Conservation (phyloP, 2,888 invertebrate species). For the Biston betularia region DNA sequence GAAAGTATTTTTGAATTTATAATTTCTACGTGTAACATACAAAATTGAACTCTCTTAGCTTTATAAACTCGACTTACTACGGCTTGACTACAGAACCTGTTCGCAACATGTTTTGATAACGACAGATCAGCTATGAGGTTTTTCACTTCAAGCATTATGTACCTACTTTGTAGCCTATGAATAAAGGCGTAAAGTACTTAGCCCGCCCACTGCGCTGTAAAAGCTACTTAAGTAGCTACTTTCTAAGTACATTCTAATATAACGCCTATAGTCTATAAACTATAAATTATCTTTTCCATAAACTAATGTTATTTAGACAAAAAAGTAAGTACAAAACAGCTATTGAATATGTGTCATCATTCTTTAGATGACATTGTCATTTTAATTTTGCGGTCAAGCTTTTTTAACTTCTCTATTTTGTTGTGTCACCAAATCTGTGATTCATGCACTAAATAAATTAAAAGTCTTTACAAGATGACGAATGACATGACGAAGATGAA, state of each 20-base stretch:
- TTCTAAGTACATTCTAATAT: conserved; percentile 8
- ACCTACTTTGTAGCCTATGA: conserved; percentile 34
- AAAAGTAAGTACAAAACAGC: too few relatives aligned
- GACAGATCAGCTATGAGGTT: conserved; percentile 54
- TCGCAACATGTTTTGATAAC: conserved; percentile 56
- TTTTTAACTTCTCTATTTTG: too few relatives aligned
- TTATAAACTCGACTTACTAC: conserved; percentile 23
- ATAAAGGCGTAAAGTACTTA: conserved; percentile 56
- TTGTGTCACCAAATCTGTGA: too few relatives aligned
- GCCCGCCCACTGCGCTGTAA: conserved; percentile 56
- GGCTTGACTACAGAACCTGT: conserved; percentile 40
- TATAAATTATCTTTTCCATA: conserved; percentile 2
- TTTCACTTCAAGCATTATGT: conserved; percentile 46
- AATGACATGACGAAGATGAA: too few relatives aligned
- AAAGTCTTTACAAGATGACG: too few relatives aligned
- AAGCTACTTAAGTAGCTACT: conserved; percentile 49
- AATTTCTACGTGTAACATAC: conserved; percentile 22
- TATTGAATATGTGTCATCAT: too few relatives aligned
- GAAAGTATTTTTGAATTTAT: not conserved
- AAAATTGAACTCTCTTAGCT: conserved; percentile 18
- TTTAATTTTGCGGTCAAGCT: too few relatives aligned
- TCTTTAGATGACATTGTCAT: too few relatives aligned
- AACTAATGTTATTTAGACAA: too few relatives aligned
- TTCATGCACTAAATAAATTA: too few relatives aligned
- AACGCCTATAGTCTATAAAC: conserved; percentile 4